These are phyloP conservation scores for Polydrusus pterygomalis DNA, from an alignment of 2,888 invertebrate species.

Conservation along the genomic window DNA sequence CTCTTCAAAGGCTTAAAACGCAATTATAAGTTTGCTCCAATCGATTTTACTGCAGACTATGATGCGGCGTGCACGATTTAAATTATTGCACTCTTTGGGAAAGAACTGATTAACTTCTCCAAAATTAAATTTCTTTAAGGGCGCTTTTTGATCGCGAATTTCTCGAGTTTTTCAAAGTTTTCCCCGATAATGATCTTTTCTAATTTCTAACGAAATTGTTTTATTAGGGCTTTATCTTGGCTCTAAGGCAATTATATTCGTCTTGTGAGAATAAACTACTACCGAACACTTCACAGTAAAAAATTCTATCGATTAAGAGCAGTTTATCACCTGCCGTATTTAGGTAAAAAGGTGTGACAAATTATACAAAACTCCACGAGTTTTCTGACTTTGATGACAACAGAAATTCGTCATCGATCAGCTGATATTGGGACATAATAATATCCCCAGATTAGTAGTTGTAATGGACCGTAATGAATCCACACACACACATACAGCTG, in stretches of 20 bases:
- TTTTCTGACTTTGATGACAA: too few species aligned
- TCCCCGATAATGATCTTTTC: conserved; percentile 43
- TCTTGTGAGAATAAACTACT: conserved; percentile 12
- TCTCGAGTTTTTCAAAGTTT: conserved; percentile 32
- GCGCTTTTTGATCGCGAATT: conserved; percentile 42
- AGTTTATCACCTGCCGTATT: too few species aligned
- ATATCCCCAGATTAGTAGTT: too few species aligned
- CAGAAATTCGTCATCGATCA: too few species aligned
- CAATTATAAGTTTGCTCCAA: conserved; percentile 61
- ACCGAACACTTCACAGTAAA: too few species aligned
- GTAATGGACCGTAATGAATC: too few species aligned
- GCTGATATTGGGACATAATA: too few species aligned
- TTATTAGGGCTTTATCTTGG: conserved; percentile 30
- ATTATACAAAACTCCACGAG: too few species aligned
- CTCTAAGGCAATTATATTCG: conserved; percentile 6
- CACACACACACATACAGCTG: too few species aligned
- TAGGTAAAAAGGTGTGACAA: too few species aligned
- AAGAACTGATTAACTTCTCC: conserved; percentile 48
- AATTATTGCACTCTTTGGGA: conserved; percentile 54
- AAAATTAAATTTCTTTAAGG: conserved; percentile 53
- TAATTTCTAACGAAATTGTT: conserved; percentile 31
- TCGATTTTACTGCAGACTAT: conserved; percentile 58
- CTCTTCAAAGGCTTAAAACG: conserved; percentile 57
- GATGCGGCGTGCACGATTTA: conserved; percentile 53
- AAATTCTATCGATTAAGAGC: too few species aligned